These are phyloP conservation scores for Hippoglossus hippoglossus DNA, from an alignment of 2,797 vertebrate genomes.

Conservation along the genomic window DNA sequence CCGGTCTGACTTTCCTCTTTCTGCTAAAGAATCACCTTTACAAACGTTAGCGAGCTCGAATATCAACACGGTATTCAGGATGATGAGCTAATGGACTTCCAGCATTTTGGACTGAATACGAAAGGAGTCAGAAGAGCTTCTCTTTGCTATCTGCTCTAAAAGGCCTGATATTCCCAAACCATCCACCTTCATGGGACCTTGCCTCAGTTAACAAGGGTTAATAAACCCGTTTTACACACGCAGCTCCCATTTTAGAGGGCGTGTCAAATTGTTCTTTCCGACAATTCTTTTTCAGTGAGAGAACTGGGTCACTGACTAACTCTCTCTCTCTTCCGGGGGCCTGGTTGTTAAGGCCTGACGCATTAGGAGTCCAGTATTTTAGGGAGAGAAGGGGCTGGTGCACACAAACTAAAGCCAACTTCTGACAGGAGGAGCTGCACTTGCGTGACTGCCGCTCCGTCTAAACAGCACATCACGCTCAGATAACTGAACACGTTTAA, in stretches of 20 bases:
- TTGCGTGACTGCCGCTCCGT: slow-evolving; percentile 60
- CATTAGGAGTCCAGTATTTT: slow-evolving; percentile 60
- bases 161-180: slow-evolving; percentile 42
- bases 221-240: slow-evolving; percentile 61
- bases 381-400: slow-evolving; percentile 29
- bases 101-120: slow-evolving; percentile 34
- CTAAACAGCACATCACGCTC: slow-evolving; percentile 63
- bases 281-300: slow-evolving; percentile 72
- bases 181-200: slow-evolving; percentile 59
- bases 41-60: slow-evolving; percentile 21
- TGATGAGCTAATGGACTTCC: slow-evolving; percentile 47
- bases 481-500: slow-evolving; percentile 66
- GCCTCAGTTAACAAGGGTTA: slow-evolving; percentile 60
- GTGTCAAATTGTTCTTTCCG: slow-evolving; percentile 71
- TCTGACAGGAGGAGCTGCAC: slow-evolving; percentile 61
- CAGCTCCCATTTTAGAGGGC: slow-evolving; percentile 51
- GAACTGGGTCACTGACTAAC: slow-evolving; percentile 77
- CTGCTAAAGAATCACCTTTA: slow-evolving; percentile 55
- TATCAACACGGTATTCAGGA: slow-evolving; percentile 49
- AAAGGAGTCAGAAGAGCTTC: slow-evolving; percentile 25
- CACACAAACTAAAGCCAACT: slow-evolving; percentile 58
- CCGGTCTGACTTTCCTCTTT: slow-evolving; percentile 58
- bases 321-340: slow-evolving; percentile 55
- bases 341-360: slow-evolving; percentile 43
- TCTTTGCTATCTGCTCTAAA: slow-evolving; percentile 23